Percentiles rank a stretch among this genome's conserved stretches.
phyloP scores from a whole-genome alignment of 1,140 invertebrate genomes.

The Colletes gigas region DNA sequence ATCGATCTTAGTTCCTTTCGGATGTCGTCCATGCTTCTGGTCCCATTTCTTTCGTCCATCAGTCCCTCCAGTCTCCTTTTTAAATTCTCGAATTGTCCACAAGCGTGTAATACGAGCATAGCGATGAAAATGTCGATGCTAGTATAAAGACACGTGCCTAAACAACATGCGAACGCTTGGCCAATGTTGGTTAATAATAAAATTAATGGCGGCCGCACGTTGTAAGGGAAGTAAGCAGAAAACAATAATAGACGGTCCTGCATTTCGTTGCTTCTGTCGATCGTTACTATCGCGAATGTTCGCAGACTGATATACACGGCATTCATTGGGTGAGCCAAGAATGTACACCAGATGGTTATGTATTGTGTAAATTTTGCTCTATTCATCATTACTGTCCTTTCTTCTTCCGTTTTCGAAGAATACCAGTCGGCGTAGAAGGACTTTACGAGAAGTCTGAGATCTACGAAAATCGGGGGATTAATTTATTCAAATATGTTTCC shows the following conservation, averaged over 20 bases:
- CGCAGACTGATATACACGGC: constrained; percentile 23
- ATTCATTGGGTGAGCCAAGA: constrained; percentile 21
- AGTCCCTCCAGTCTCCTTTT: constrained; percentile 20
- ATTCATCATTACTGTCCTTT: constrained; percentile 20
- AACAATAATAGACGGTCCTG: constrained; percentile 26
- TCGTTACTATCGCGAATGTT: background rate
- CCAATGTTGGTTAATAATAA: constrained; percentile 45
- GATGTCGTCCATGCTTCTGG: constrained; percentile 6
- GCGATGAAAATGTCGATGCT: constrained; percentile 56
- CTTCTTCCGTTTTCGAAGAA: background rate
- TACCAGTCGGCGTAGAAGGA: constrained; percentile 45
- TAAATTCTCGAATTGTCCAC: constrained; percentile 56
- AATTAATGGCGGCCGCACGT: constrained; percentile 14
- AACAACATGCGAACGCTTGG: constrained; percentile 50
- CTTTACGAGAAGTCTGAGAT: constrained; percentile 13
- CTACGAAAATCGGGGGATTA: background rate
- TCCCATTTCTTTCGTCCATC: background rate
- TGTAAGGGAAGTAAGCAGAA: constrained; percentile 59
- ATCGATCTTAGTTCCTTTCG: constrained; percentile 32
- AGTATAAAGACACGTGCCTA: constrained; percentile 49
- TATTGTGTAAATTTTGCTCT: background rate
- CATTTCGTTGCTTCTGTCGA: background rate
- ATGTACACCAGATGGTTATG: constrained; percentile 38
- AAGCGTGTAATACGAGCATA: constrained; percentile 60
- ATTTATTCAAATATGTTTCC: too few species aligned